Percentiles rank a stretch among this genome's conserved stretches.
Conservation (phyloP, 2,888 invertebrate genomes). For the Caenorhabditis macrosperma region DNA sequence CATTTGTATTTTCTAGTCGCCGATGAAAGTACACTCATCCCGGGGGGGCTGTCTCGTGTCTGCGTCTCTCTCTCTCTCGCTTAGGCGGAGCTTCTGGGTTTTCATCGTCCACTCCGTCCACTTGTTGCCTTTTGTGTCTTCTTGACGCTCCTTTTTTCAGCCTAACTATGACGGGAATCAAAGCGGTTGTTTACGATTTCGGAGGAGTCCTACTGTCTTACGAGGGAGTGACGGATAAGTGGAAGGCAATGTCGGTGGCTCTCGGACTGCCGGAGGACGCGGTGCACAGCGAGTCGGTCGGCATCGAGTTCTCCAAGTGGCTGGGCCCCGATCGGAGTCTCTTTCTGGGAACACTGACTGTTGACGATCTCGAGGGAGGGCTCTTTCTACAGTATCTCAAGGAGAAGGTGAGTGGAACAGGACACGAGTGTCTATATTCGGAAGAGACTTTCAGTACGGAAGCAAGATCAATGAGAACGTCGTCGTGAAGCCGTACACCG, state of each 20-base stretch:
- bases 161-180: slow-evolving; percentile 32
- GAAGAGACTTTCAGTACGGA: slow-evolving; percentile 29
- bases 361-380: slow-evolving; percentile 55
- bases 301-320: slow-evolving; percentile 60
- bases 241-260: slow-evolving; percentile 45
- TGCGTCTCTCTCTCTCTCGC: slow-evolving; percentile 13
- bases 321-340: slow-evolving; percentile 58
- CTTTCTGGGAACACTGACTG: slow-evolving; percentile 57
- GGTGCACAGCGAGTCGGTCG: slow-evolving; percentile 44
- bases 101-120: slow-evolving; percentile 25
- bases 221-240: slow-evolving; percentile 42
- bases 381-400: slow-evolving; percentile 48
- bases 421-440: background rate
- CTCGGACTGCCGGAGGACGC: slow-evolving; percentile 44
- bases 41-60: background rate
- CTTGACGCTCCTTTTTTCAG: slow-evolving; percentile 10
- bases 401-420: slow-evolving; percentile 10
- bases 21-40: slow-evolving; percentile 42
- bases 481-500: slow-evolving; percentile 45
- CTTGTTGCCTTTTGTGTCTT: background rate
- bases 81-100: background rate
- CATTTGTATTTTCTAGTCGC: slow-evolving; percentile 36
- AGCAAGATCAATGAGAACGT: slow-evolving; percentile 31
- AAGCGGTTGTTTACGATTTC: slow-evolving; percentile 67
- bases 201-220: slow-evolving; percentile 67